Evolutionary conservation across 1,140 invertebrate species (phyloP).

Genomic region (Drosophila funebris): DNA sequence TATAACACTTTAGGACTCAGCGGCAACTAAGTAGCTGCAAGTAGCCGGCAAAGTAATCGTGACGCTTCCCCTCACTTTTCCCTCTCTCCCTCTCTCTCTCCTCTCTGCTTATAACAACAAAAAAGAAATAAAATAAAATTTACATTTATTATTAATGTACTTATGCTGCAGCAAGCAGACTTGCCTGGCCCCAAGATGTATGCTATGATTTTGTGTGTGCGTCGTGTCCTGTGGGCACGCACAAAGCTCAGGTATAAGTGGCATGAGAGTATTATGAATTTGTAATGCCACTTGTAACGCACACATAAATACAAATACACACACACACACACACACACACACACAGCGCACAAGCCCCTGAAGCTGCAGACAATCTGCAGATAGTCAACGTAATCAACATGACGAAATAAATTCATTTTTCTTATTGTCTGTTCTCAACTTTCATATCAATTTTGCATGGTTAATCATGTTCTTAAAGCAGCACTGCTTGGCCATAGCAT

Average conservation of each 20-base stretch:
- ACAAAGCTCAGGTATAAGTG: neutral
- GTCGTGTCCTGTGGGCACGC: constrained; percentile 2
- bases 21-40: constrained; percentile 51
- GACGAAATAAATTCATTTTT: constrained; percentile 39
- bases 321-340: neutral
- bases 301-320: neutral
- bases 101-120: neutral
- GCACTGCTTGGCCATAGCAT: neutral
- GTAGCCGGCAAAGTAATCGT: constrained; percentile 36
- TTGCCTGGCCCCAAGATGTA: constrained; percentile 29
- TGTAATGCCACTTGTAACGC: constrained; percentile 48
- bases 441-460: constrained; percentile 9
- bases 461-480: neutral
- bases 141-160: constrained; percentile 81
- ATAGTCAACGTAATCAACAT: constrained; percentile 25
- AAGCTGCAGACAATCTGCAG: constrained; percentile 28
- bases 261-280: constrained; percentile 62
- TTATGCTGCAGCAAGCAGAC: constrained; percentile 38
- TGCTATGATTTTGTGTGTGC: constrained; percentile 38
- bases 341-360: neutral
- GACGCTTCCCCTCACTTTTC: neutral
- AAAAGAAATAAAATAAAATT: constrained; percentile 56
- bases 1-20: constrained; percentile 63
- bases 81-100: neutral
- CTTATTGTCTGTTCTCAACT: constrained; percentile 18